A percentile compares a stretch with the other conserved stretches of the same genome.
These are phyloP conservation scores for Tinamus guttatus DNA, from an alignment of 2,113 vertebrate species.

Conservation along the genomic window DNA sequence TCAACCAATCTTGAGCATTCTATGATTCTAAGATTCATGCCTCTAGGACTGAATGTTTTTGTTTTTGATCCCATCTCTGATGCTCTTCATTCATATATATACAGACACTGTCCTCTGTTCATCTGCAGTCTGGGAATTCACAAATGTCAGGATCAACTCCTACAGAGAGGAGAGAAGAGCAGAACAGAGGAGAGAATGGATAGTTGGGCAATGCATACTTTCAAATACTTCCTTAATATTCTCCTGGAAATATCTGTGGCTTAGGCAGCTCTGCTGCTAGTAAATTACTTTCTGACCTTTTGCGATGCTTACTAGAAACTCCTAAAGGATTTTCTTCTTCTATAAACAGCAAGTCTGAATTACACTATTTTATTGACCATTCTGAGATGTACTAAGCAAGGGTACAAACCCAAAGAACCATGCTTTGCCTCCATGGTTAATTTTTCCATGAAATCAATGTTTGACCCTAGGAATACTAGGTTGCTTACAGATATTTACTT, in stretches of 20 bases:
- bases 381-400: not conserved
- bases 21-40: too few species aligned
- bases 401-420: not conserved
- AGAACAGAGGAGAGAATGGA: not conserved
- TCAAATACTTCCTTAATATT: constrained; percentile 59
- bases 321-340: constrained; percentile 34
- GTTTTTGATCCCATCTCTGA: not conserved
- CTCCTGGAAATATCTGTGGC: constrained; percentile 9
- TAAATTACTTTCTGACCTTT: constrained; percentile 63
- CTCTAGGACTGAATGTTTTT: too few species aligned
- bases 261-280: not conserved
- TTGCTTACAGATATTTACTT: not conserved
- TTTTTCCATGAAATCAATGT: not conserved
- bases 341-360: constrained; percentile 22
- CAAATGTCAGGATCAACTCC: constrained; percentile 13
- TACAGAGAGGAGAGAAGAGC: not conserved
- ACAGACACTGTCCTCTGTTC: not conserved
- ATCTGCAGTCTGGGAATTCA: constrained; percentile 23
- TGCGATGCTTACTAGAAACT: constrained; percentile 9
- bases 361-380: not conserved
- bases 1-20: too few species aligned
- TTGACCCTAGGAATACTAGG: not conserved
- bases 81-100: not conserved
- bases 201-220: not conserved
- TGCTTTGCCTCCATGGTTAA: not conserved